Base-by-base conservation (phyloP, 2,113 vertebrate species). In the Serilophus lunatus region DNA sequence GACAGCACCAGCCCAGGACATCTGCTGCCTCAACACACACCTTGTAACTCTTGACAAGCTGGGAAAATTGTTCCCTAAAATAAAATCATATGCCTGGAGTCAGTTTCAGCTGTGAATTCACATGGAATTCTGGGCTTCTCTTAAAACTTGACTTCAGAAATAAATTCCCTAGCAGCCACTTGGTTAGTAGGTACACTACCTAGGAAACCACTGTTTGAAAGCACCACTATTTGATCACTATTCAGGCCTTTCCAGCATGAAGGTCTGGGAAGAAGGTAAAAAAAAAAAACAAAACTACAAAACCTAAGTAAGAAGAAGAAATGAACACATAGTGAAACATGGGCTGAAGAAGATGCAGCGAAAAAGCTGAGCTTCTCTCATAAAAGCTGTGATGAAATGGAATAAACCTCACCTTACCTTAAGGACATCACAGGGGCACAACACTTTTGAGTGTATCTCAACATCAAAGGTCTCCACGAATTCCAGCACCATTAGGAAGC, bases 391-490 rank as follows among this genome's bases (percentile, higher is more conserved):
- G 71, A 44, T 15, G 28, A 66, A 76, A 57, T 35, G 18, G 40
- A 56, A 10, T 12, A 31, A 61, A 28, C 5, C 38, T 45, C 74
- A 24, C 91, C 97, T 78, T 78, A 99, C 98, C 98, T 98, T 98
- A 66, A 99, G 94, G 80, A 95, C 92, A 72, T 98, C 98, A 4
- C 97, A 99, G 15, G 98, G 98, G 44, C 97, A 97, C 83, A 18
- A 57, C 50, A 7, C 24, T 9, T 96, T 97, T 0, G 96, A 88
- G n/a, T 96, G 96, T 6, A 5, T 63, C 85, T 98, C 98, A 64
- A 99, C 92, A 9, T 98, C 97, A 66, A 99, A 99, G 40, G 96
- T 92, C 59, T 97, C 98, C 93, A 91, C 71, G 29, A 99, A 99
- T 45, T 98, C 98, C 89, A 99, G 94, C 15, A 47, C 61, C 80